Evolutionary conservation across 92 coral and sea anemone genomes (phyloP).

Genomic region (Zoanthus solanderi): DNA sequence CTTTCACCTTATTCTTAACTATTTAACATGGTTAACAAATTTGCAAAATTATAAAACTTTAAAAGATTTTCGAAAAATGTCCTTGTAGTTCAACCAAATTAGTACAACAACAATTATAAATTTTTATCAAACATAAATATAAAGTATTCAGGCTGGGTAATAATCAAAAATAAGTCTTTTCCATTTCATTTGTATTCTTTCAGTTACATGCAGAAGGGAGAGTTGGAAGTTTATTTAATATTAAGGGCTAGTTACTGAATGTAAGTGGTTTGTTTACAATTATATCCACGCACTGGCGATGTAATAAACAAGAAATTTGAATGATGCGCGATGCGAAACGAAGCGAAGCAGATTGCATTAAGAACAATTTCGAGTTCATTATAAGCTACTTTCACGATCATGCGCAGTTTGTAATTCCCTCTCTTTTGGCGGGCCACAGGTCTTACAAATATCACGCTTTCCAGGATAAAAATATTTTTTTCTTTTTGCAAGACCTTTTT

Average conservation of each 20-base stretch:
- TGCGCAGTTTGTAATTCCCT: no score
- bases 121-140: not conserved
- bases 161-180: slow-evolving; percentile 38
- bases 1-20: not conserved
- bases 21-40: not conserved
- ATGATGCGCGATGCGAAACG: no score
- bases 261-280: no score
- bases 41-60: not conserved
- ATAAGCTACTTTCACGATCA: no score
- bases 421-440: no score
- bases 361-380: no score
- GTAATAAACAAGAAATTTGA: no score
- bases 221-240: slow-evolving; percentile 19
- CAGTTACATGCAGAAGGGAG: not conserved
- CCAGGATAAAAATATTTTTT: not conserved
- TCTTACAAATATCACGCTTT: no score
- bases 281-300: no score
- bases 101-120: not conserved
- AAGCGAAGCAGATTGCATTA: no score
- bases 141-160: slow-evolving; percentile 17
- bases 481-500: not conserved
- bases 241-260: not conserved
- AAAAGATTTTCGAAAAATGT: not conserved
- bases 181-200: slow-evolving; percentile 12
- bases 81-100: not conserved